Evolutionary conservation across 1,140 invertebrate species (phyloP).

Genomic region (Zaprionus tsacasi): DNA sequence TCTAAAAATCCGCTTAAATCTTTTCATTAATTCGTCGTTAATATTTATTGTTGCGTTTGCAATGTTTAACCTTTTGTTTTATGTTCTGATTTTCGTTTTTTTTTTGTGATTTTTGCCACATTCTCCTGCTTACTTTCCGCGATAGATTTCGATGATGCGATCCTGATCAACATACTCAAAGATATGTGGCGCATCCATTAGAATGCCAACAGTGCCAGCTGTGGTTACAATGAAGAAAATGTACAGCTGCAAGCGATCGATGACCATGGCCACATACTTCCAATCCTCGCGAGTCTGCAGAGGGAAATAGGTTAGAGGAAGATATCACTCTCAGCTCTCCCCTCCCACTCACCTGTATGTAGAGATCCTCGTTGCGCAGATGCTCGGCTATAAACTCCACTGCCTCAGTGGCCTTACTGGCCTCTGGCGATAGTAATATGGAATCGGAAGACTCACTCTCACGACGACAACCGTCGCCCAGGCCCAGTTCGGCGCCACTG

Average conservation of each 20-base stretch:
- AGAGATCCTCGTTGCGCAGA: conserved; percentile 97
- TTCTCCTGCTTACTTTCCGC: conserved; percentile 90
- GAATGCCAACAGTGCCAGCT: conserved; percentile 96
- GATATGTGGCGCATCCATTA: conserved; percentile 99
- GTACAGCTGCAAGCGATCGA: conserved; percentile 98
- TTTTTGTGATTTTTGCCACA: not conserved
- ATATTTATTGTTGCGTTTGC: conserved; percentile 78
- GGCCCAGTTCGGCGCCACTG: conserved; percentile 87
- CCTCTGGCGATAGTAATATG: conserved; percentile 94
- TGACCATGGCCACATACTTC: conserved; percentile 99
- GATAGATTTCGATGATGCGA: conserved; percentile 96
- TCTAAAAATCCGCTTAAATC: conserved; percentile 73
- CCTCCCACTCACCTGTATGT: conserved; percentile 92
- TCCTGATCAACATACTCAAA: conserved; percentile 99
- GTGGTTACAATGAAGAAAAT: conserved; percentile 99
- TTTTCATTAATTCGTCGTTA: conserved; percentile 56
- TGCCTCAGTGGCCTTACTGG: conserved; percentile 97
- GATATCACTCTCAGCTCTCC: not conserved
- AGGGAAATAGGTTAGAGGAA: not conserved
- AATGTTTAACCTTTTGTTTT: conserved; percentile 77
- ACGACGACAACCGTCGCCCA: conserved; percentile 88
- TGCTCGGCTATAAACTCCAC: conserved; percentile 99
- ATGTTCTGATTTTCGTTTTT: conserved; percentile 19
- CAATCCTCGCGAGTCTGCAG: conserved; percentile 97
- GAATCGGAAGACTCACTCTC: conserved; percentile 96